Percentiles rank a stretch among this genome's conserved stretches.
Evolutionary conservation across 2,888 invertebrate species (phyloP).

Genomic region (Germaria angustata): DNA sequence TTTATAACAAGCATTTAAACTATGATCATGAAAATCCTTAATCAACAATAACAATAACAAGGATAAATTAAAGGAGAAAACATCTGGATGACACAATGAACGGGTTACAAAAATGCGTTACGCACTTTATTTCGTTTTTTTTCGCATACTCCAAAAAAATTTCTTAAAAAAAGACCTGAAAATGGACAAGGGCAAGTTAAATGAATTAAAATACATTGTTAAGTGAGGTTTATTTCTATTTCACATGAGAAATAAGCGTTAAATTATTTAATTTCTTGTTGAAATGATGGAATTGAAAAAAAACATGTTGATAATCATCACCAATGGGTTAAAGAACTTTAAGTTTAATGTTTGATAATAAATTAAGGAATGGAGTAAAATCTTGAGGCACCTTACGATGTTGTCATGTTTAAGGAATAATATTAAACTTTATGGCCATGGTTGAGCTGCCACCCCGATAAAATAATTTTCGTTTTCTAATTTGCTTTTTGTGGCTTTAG

Average conservation of each 20-base stretch:
- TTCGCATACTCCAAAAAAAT: background rate
- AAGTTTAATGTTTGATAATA: background rate
- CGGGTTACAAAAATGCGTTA: conserved; percentile 54
- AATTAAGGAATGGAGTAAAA: background rate
- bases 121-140: conserved; percentile 26
- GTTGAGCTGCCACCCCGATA: too few species aligned
- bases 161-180: background rate
- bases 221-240: conserved; percentile 54
- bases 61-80: background rate
- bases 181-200: conserved; percentile 52
- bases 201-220: background rate
- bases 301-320: conserved; percentile 6
- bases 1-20: conserved; percentile 23
- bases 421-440: too few species aligned
- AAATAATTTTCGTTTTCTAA: too few species aligned
- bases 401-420: background rate
- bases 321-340: background rate
- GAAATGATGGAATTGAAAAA: conserved; percentile 37
- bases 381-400: background rate
- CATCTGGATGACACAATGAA: conserved; percentile 46
- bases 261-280: conserved; percentile 51
- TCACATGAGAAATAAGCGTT: conserved; percentile 58
- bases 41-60: conserved; percentile 2
- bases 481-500: too few species aligned
- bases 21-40: conserved; percentile 7